A percentile compares a stretch with the other conserved stretches of the same genome.
Evolutionary conservation across 1,140 invertebrate genomes (phyloP).

Genomic region (Heliconius eleuchia): DNA sequence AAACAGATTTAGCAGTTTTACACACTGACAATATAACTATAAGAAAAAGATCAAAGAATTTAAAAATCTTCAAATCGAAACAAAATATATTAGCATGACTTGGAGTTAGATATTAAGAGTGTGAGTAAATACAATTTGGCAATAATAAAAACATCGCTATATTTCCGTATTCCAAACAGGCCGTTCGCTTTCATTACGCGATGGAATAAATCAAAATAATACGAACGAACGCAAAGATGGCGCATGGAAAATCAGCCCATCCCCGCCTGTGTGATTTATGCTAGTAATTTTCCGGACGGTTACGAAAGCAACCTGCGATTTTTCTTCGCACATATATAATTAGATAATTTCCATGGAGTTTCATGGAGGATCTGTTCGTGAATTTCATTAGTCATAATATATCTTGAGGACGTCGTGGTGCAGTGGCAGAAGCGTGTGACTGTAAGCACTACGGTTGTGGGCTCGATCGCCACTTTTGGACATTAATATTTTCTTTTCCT

Average conservation of each 20-base stretch:
- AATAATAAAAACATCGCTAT: conserved; percentile 54
- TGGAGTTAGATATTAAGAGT: not conserved
- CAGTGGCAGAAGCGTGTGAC: not conserved
- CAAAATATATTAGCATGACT: not conserved
- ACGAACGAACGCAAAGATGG: conserved; percentile 72
- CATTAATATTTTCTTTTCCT: too few relatives aligned
- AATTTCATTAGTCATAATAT: conserved; percentile 8
- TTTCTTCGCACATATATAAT: conserved; percentile 77
- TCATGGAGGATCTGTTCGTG: conserved; percentile 22
- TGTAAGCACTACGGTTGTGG: too few relatives aligned
- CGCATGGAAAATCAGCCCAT: conserved; percentile 74
- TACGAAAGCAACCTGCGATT: conserved; percentile 76
- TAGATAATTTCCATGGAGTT: conserved; percentile 74
- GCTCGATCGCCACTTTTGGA: too few relatives aligned
- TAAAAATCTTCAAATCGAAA: not conserved
- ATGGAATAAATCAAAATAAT: conserved; percentile 78
- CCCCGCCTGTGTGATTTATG: conserved; percentile 70
- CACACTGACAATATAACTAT: too few relatives aligned
- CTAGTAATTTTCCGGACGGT: conserved; percentile 75
- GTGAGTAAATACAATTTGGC: conserved; percentile 13
- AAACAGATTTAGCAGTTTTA: too few relatives aligned
- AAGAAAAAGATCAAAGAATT: not conserved
- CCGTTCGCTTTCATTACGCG: conserved; percentile 73
- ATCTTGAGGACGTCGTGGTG: not conserved
- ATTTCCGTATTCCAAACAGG: conserved; percentile 62